Percentiles rank a stretch among this genome's conserved stretches.
These are phyloP conservation scores for Oenanthe melanoleuca DNA, from an alignment of 2,113 vertebrate genomes.

Conservation along the genomic window DNA sequence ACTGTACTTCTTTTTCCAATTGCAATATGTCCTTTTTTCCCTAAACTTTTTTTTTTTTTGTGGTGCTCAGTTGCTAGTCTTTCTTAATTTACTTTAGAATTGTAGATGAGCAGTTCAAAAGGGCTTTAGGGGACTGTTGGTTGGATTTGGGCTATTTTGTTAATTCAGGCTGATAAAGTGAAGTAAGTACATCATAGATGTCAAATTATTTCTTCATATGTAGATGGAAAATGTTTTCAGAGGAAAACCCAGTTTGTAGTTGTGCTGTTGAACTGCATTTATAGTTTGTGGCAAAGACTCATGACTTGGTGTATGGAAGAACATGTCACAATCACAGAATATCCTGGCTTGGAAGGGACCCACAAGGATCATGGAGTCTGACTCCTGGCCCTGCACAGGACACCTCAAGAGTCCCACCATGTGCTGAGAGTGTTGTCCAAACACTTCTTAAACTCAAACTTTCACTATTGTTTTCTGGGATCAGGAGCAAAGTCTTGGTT, in stretches of 20 bases:
- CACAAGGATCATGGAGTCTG: rapidly evolving
- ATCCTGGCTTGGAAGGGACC: neutral
- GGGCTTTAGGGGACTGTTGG: neutral
- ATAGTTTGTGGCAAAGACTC: neutral
- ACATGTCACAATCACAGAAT: neutral
- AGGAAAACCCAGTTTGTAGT: neutral
- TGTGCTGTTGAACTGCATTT: neutral
- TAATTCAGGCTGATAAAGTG: neutral
- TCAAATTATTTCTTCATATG: neutral
- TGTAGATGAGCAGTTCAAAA: neutral
- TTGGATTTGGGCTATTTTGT: neutral
- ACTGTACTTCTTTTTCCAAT: neutral
- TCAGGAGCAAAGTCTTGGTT: neutral
- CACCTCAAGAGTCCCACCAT: neutral
- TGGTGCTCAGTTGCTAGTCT: neutral
- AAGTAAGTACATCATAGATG: neutral
- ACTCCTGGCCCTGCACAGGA: neutral
- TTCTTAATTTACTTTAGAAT: neutral
- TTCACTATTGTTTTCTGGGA: neutral
- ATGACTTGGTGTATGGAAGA: neutral
- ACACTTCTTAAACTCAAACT: neutral
- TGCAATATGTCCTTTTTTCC: neutral
- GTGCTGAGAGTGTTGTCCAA: neutral
- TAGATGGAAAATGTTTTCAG: neutral
- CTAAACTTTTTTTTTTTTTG: neutral